phyloP scores from a whole-genome alignment of 2,888 invertebrate genomes.

The Conomelus anceps region DNA sequence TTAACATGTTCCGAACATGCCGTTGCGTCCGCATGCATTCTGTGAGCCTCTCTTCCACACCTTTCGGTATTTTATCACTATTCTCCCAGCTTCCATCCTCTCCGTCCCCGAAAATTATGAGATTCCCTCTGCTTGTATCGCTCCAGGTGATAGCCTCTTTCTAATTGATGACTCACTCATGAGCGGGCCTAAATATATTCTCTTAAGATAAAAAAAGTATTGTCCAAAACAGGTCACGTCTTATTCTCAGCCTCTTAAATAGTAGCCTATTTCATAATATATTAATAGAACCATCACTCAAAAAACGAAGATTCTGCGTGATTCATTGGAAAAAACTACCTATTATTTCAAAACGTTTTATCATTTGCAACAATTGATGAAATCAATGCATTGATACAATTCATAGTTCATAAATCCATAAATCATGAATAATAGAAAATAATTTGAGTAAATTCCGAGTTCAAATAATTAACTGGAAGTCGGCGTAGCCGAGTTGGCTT shows the following conservation, averaged over 20 bases:
- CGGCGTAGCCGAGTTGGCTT: too few species aligned
- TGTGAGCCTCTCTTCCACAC: not conserved
- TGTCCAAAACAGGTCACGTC: not conserved
- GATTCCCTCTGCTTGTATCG: not conserved
- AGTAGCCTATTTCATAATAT: not conserved
- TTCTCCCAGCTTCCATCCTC: not conserved
- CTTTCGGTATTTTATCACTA: not conserved
- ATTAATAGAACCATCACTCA: too few species aligned
- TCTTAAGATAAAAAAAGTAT: not conserved
- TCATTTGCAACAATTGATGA: too few species aligned
- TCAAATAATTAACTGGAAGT: too few species aligned
- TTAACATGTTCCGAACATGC: not conserved
- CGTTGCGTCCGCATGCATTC: not conserved
- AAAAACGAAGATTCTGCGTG: too few species aligned
- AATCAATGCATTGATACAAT: too few species aligned
- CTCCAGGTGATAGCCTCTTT: not conserved
- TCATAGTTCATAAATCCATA: too few species aligned
- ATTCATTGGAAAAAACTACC: too few species aligned
- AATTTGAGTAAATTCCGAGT: too few species aligned
- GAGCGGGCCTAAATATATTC: not conserved
- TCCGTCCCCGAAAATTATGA: not conserved
- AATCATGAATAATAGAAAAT: too few species aligned
- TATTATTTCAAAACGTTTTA: too few species aligned
- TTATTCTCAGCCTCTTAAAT: not conserved
- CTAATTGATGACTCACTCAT: not conserved